Conservation (phyloP, 2,888 invertebrate species). For the Epistrophe grossulariae region DNA sequence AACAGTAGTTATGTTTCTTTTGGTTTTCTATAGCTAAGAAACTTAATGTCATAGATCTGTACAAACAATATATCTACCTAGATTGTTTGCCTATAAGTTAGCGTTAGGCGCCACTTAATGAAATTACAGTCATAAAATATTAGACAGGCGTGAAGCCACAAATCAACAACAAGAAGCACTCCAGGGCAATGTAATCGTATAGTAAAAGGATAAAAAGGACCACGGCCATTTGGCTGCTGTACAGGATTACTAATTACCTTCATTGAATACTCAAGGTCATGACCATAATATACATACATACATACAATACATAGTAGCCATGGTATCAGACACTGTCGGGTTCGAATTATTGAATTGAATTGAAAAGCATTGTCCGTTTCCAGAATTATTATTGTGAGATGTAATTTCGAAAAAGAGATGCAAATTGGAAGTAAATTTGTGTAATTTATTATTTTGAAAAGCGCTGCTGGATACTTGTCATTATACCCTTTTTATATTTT, state of each 20-base stretch:
- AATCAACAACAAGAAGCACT: slow-evolving; percentile 57
- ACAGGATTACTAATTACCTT: slow-evolving; percentile 10
- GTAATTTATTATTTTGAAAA: slow-evolving; percentile 12
- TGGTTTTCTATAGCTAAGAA: no score
- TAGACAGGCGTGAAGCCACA: slow-evolving; percentile 52
- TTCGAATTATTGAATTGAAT: not conserved
- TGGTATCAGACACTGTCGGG: not conserved
- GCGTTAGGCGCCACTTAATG: slow-evolving; percentile 48
- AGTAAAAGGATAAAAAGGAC: slow-evolving; percentile 36
- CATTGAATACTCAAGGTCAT: slow-evolving; percentile 43
- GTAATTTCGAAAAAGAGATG: not conserved
- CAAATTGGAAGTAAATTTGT: slow-evolving; percentile 16
- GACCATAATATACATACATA: no score
- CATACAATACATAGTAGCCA: not conserved
- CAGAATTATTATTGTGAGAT: not conserved
- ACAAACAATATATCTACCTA: not conserved
- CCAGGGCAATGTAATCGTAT: slow-evolving; percentile 42
- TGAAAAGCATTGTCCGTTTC: not conserved
- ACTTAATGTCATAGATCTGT: no score
- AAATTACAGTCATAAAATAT: slow-evolving; percentile 31
- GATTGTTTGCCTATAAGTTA: not conserved
- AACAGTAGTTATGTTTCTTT: no score
- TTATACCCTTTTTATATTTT: not conserved
- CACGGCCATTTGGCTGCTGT: slow-evolving; percentile 29
- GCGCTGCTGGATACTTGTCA: not conserved